Conservation (phyloP, 2,113 vertebrate species). For the Eretmodus cyanostictus region DNA sequence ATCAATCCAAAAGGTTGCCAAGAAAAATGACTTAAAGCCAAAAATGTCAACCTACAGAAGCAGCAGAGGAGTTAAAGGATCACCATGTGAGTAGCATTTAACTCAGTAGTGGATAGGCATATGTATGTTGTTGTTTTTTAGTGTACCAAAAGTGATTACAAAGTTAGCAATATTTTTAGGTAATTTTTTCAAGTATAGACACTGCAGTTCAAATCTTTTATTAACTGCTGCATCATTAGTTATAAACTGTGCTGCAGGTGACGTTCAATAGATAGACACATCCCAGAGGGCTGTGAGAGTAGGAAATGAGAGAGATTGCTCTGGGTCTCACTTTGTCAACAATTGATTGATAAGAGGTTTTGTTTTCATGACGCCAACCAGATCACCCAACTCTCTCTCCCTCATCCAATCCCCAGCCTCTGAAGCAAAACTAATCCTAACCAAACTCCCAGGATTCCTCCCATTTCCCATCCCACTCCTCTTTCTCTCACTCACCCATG, state of each 20-base stretch:
- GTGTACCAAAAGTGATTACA: neutral
- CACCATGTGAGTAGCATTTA: neutral
- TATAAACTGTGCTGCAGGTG: neutral
- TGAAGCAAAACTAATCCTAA: slow-evolving; percentile 72
- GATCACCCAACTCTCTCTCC: slow-evolving; percentile 48
- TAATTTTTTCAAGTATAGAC: neutral
- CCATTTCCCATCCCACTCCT: slow-evolving; percentile 35
- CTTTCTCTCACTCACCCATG: slow-evolving; percentile 34
- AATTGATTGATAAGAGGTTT: slow-evolving; percentile 67
- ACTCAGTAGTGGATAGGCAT: neutral
- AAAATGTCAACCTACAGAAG: neutral
- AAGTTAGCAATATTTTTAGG: neutral
- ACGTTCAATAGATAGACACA: slow-evolving; percentile 32
- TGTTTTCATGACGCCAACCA: slow-evolving; percentile 56
- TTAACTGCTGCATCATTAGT: neutral
- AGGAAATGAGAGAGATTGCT: slow-evolving; percentile 6
- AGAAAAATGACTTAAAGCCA: neutral
- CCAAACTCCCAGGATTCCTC: slow-evolving; percentile 65
- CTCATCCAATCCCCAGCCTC: slow-evolving; percentile 56
- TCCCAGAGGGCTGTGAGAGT: neutral
- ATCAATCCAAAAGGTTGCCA: neutral
- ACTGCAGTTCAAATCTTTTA: neutral
- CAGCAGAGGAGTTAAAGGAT: neutral
- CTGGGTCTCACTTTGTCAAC: slow-evolving; percentile 49
- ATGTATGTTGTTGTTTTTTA: neutral